Percentiles rank a stretch among this genome's conserved stretches.
These are phyloP conservation scores for Stegana nigrithorax DNA, from an alignment of 2,888 invertebrate species.

Conservation along the genomic window DNA sequence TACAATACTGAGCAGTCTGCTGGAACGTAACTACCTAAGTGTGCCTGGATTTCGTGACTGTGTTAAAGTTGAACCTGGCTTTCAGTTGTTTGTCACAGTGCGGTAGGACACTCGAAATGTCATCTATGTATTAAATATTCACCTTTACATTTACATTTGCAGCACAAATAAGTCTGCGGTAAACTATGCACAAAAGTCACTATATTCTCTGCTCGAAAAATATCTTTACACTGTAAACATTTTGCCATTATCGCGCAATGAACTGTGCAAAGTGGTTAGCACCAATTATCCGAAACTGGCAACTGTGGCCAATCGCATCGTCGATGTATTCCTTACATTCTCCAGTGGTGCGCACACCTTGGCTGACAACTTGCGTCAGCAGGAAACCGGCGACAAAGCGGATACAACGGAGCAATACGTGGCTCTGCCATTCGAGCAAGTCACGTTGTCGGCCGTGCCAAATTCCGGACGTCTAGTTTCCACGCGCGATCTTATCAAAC, in stretches of 20 bases:
- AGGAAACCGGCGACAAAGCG: slow-evolving; percentile 66
- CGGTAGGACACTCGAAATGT: slow-evolving; percentile 69
- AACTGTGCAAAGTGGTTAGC: slow-evolving; percentile 80
- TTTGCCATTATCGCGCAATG: slow-evolving; percentile 80
- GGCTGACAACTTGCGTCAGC: slow-evolving; percentile 61
- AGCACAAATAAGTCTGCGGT: slow-evolving; percentile 64
- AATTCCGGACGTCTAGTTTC: slow-evolving; percentile 76
- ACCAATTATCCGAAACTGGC: slow-evolving; percentile 77
- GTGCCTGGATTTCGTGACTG: slow-evolving; percentile 91
- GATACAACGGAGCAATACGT: slow-evolving; percentile 54
- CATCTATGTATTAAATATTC: neutral
- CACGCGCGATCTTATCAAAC: slow-evolving; percentile 90
- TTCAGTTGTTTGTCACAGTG: slow-evolving; percentile 93
- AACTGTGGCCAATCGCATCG: slow-evolving; percentile 81
- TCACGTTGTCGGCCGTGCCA: slow-evolving; percentile 44
- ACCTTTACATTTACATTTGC: neutral
- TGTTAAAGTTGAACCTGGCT: slow-evolving; percentile 83
- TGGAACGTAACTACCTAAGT: slow-evolving; percentile 84
- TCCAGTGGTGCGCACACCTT: slow-evolving; percentile 77
- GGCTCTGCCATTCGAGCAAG: slow-evolving; percentile 59
- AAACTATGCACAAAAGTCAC: slow-evolving; percentile 70
- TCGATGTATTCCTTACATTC: slow-evolving; percentile 86
- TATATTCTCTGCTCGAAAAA: slow-evolving; percentile 81
- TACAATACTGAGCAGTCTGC: slow-evolving; percentile 84
- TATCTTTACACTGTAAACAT: slow-evolving; percentile 85